Percentiles rank a stretch among this genome's conserved stretches.
Evolutionary conservation across 1,140 invertebrate species (phyloP).

Genomic region (Procambarus virginalis): DNA sequence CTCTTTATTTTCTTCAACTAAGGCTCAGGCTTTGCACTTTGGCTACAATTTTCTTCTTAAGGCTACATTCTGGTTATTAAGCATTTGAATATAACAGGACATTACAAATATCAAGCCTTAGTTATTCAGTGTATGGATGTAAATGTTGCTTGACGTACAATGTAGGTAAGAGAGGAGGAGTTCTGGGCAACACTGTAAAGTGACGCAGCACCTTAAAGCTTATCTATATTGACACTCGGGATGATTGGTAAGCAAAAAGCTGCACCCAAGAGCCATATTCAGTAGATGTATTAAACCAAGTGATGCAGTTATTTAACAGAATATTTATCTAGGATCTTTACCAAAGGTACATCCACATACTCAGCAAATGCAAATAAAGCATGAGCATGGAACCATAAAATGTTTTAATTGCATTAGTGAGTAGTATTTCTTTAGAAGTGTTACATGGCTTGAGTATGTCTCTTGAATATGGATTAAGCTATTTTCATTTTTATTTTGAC

Average conservation of each 20-base stretch:
- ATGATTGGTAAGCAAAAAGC: constrained; percentile 38
- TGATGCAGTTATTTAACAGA: neutral
- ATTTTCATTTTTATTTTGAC: constrained; percentile 51
- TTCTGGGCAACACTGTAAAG: constrained; percentile 56
- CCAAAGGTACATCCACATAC: constrained; percentile 45
- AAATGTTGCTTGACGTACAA: constrained; percentile 46
- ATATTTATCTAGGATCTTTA: neutral
- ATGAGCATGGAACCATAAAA: constrained; percentile 45
- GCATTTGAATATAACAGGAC: constrained; percentile 52
- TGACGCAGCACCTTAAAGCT: constrained; percentile 45
- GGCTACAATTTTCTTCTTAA: constrained; percentile 46
- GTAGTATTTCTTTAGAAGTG: constrained; percentile 40
- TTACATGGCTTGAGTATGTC: constrained; percentile 50
- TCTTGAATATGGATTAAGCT: constrained; percentile 49
- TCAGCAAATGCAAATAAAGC: constrained; percentile 31
- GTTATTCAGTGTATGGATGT: constrained; percentile 56
- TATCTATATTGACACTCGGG: constrained; percentile 20
- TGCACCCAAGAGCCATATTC: constrained; percentile 32
- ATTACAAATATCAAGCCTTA: constrained; percentile 34
- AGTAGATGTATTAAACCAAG: constrained; percentile 43
- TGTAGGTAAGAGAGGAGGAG: constrained; percentile 21
- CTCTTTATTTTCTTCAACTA: constrained; percentile 35
- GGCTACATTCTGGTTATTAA: constrained; percentile 45
- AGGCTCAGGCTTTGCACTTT: constrained; percentile 62
- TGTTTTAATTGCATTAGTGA: constrained; percentile 31